Conservation (phyloP, 2,113 vertebrate genomes). For the Dipodomys ordii region DNA sequence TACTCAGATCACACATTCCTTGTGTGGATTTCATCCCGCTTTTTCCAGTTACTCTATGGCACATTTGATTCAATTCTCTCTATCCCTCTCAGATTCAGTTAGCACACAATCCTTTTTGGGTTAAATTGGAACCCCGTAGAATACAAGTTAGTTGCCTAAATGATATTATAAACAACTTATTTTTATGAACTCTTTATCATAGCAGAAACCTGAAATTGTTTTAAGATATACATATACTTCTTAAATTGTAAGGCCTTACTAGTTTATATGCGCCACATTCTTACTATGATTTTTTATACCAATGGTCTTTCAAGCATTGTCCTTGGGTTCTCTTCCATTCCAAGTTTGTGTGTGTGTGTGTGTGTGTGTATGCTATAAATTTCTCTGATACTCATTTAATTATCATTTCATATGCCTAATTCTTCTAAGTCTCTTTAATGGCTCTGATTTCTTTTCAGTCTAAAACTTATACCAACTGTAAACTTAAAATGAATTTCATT, state of each 20-base stretch:
- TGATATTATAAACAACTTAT: background rate
- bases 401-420: slow-evolving; percentile 10
- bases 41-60: slow-evolving; percentile 11
- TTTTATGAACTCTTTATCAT: background rate
- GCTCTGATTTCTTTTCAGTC: slow-evolving; percentile 42
- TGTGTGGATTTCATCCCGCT: slow-evolving; percentile 27
- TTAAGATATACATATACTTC: background rate
- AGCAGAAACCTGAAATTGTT: slow-evolving; percentile 35
- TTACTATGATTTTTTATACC: background rate
- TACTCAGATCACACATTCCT: slow-evolving; percentile 31
- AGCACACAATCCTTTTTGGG: slow-evolving; percentile 24
- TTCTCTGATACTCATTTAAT: slow-evolving; percentile 18
- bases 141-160: background rate
- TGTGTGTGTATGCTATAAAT: background rate
- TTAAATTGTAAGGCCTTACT: background rate
- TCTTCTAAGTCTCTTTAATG: slow-evolving; percentile 47
- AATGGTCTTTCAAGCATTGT: background rate
- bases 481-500: slow-evolving; percentile 49
- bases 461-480: slow-evolving; percentile 54
- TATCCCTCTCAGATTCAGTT: background rate
- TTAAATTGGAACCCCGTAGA: slow-evolving; percentile 36
- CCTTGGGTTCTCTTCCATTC: background rate
- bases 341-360: background rate
- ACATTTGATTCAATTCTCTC: slow-evolving; percentile 3
- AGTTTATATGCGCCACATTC: slow-evolving; percentile 7